phyloP scores from a whole-genome alignment of 2,113 vertebrate genomes.

The Pelecanus crispus region DNA sequence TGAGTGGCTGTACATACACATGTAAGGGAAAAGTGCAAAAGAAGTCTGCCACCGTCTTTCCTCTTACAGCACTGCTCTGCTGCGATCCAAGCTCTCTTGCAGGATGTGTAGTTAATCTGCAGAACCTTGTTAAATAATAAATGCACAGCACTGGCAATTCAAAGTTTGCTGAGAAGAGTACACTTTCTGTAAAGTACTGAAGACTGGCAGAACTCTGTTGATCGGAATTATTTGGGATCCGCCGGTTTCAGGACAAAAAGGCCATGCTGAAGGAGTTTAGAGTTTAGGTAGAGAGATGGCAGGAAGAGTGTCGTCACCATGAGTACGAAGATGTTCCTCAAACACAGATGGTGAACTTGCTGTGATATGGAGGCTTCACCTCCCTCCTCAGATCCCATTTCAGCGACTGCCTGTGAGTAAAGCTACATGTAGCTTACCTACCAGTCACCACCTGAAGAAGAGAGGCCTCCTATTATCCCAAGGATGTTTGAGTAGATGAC shows the following conservation, averaged over 20 bases:
- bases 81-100: background rate
- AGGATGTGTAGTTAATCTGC: background rate
- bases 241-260: background rate
- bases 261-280: background rate
- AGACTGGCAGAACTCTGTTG: background rate
- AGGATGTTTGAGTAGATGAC: background rate
- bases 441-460: background rate
- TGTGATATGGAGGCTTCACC: background rate
- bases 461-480: background rate
- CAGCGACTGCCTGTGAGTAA: background rate
- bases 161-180: background rate
- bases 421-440: background rate
- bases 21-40: background rate
- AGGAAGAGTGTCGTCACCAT: background rate
- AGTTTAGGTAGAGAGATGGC: background rate
- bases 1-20: rapidly evolving
- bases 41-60: background rate
- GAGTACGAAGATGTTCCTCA: background rate
- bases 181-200: background rate
- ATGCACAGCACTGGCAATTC: background rate
- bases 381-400: background rate
- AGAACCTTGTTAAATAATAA: background rate
- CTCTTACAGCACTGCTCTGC: background rate
- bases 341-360: background rate
- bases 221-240: background rate